Percentiles rank a stretch among this genome's conserved stretches.
These are phyloP conservation scores for Mustela lutreola DNA, from an alignment of 2,113 vertebrate genomes.

Conservation along the genomic window DNA sequence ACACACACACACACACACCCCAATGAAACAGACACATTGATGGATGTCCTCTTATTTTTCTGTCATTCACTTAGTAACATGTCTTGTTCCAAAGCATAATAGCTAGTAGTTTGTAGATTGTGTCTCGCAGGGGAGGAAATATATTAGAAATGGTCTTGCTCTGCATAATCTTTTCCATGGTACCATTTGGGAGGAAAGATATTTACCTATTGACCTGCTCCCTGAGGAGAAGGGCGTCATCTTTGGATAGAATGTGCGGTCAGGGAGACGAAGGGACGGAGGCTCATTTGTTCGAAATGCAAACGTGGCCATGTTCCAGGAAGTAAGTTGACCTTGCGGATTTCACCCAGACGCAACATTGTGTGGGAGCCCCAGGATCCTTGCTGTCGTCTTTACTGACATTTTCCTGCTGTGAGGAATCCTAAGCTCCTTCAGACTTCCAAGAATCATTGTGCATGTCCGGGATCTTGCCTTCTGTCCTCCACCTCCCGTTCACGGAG, in stretches of 20 bases:
- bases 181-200: neutral
- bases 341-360: neutral
- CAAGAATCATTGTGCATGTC: neutral
- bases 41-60: constrained; percentile 76
- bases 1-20: neutral
- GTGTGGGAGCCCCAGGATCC: neutral
- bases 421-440: neutral
- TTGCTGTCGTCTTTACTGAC: neutral
- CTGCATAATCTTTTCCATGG: constrained; percentile 45
- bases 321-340: neutral
- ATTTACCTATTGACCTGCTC: neutral
- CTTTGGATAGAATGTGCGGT: neutral
- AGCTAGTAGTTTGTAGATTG: constrained; percentile 76
- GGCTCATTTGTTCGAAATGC: neutral
- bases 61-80: constrained; percentile 78
- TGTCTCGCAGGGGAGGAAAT: constrained; percentile 63
- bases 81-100: constrained; percentile 68
- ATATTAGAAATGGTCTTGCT: constrained; percentile 54
- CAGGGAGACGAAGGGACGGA: neutral
- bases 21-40: constrained; percentile 73
- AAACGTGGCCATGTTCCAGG: neutral
- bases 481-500: neutral
- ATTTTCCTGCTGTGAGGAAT: neutral
- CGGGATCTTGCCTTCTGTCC: neutral
- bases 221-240: neutral